Evolutionary conservation across 2,888 invertebrate genomes (phyloP), one percentile per base, ranked within the genome.

Genomic region (Odontothrips loti): DNA sequence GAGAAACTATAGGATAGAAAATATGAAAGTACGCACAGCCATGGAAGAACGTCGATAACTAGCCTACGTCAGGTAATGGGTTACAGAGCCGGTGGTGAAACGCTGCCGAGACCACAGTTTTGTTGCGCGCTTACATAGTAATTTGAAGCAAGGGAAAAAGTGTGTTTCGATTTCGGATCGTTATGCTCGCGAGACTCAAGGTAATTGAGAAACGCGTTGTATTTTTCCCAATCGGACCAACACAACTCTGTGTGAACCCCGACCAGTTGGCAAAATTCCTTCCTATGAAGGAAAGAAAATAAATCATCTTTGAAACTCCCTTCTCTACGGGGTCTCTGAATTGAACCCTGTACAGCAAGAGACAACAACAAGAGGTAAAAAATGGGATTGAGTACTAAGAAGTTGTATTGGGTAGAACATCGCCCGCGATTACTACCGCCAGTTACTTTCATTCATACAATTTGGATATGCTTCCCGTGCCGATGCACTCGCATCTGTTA

Each of bases 1-100:
- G 68, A 27, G 23, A 75, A 75, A 75, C 68, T 75, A 75, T 68
- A 23, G 12, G 68, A 75, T 75, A 75, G 68, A 27, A 27, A 75
- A 75, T 75, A 75, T 12, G 12, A 75, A 75, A 75, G 68, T 75
- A 75, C 68, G 68, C 68, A 75, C 68, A 75, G 68, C 68, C 68
- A 27, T 75, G 68, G 68, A 75, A 75, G 68, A 75, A 75, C 68
- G n/a, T 75, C 68, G 68, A 75, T 75, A 75, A 75, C 68, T 75
- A 75, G 27, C 68, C 68, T 75, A 75, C 68, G 27, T 75, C 27
- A 23, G 68, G 34, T 23, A 27, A 75, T 75, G 68, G 68, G n/a
- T 75, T 75, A 75, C 68, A 75, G 68, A 75, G 27, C 58, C 15
- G 11, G 58, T 17, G 17, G 58, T 15, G 58, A 58, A 58, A 58